Evolutionary conservation across 1,140 invertebrate genomes (phyloP), one percentile per base, ranked within the genome.

Genomic region (Drosophila prosaltans): DNA sequence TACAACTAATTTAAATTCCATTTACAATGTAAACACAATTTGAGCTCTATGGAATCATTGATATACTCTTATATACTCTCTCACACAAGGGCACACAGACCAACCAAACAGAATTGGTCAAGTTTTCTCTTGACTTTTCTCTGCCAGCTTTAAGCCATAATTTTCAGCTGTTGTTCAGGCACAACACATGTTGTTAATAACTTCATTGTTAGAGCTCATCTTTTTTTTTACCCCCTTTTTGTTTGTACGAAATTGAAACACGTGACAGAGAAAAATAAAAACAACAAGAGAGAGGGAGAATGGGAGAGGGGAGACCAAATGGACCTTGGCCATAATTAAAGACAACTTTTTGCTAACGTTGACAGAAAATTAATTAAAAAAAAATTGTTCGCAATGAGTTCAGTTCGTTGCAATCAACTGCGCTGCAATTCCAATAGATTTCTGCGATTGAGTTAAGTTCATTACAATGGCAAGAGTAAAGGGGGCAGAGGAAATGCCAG

Each of bases 331-430:
- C 66, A 76, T 74, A 88, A 88, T 82, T 86, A 86, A 73, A 62
- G 65, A 63, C 45, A 78, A 58, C 54, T 86, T 85, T 84, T 72
- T 66, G 83, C 83, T 21, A 88, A 72, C 83, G 83, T 80, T 83
- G 83, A 86, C 83, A 86, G 83, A 86, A 86, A 86, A 86, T 86
- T 86, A 86, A 86, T 86, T 86, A 79, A 88, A 86, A 86, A 83
- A 81, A 86, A 83, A 81, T 78, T 16, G 16, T 16, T 78, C 48
- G 45, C 61, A 62, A 36, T 58, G 57, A 51, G 65, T 68, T 40
- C 45, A 26, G 21, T 24, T 51, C 45, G 8, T 51, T 36, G 45
- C 36, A n/a, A 45, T 45, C 28, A n/a, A 39, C 40, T 77, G 61
- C 32, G 32, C 55, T 67, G 57, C 69, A 39, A 65, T 80, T 65